Evolutionary conservation across 2,113 vertebrate genomes (phyloP), one percentile per base, ranked within the genome.

Genomic region (Poeciliopsis prolifica): DNA sequence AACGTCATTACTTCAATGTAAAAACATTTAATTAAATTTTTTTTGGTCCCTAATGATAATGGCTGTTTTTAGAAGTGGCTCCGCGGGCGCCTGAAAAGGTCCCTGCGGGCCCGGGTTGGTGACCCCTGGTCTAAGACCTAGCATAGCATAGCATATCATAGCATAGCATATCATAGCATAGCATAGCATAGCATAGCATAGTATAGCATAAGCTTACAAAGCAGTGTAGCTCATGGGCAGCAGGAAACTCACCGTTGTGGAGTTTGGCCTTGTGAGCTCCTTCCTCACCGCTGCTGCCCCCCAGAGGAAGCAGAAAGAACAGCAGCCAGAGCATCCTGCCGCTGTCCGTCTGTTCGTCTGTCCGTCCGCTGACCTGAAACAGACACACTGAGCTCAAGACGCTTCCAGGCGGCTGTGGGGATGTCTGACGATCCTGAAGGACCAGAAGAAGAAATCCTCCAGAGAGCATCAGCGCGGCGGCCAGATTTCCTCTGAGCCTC

Each of bases 311-410:
- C 60, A 89, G 65, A 35, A 61, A 74, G 54, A 91, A 30, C 65
- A 91, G 75, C 73, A 89, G 66, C 78, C 76, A 72, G 78, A 84
- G 60, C 90, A 92, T 92, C 83, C 77, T 64, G 78, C 28, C 8
- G 24, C 35, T 26, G 5, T 61, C n/a, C n/a, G n/a, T n/a, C 35
- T 29, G 5, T 61, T 9, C 10, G 35, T 35, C 35, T 0, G 35
- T 35, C 35, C 35, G 35, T 37, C 60, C 1, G 68, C 26, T 61
- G 9, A 72, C 81, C 88, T 88, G 76, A 83, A 72, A 79, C 22
- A 69, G 33, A 77, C 3, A 26, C 40, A 68, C 61, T 31, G n/a
- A 29, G 51, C 5, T 37, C 54, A 14, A 29, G 24, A 65, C 19
- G 42, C 31, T 68, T 33, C 14, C 35, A 37, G 15, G 12, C 62